Conservation (phyloP, 2,113 vertebrate genomes). For the Climacteris rufus region DNA sequence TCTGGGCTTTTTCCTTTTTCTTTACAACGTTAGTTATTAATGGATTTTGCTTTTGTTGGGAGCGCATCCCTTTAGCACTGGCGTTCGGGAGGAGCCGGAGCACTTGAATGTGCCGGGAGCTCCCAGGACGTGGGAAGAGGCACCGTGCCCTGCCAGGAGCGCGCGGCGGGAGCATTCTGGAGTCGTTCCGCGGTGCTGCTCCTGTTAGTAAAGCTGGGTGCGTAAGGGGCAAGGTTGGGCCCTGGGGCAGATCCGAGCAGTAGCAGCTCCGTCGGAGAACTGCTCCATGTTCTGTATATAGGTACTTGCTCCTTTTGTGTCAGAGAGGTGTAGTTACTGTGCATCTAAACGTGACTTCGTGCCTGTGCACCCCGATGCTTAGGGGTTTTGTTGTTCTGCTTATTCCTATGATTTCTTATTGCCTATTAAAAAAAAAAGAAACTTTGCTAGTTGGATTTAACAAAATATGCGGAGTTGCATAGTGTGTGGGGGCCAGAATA, state of each 20-base stretch:
- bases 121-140: not conserved
- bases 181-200: not conserved
- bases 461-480: not conserved
- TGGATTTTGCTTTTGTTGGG: not conserved
- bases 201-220: accelerated
- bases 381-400: not conserved
- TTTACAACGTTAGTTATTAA: not conserved
- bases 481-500: not conserved
- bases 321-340: not conserved
- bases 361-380: not conserved
- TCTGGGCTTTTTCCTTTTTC: not conserved
- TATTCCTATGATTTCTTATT: not conserved
- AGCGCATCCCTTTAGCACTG: not conserved
- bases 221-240: not conserved
- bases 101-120: not conserved
- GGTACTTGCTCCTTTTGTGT: not conserved
- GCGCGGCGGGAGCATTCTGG: accelerated
- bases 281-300: accelerated
- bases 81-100: not conserved
- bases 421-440: not conserved
- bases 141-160: not conserved
- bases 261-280: not conserved
- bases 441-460: not conserved
- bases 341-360: not conserved
- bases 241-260: not conserved